A percentile compares a stretch with the other conserved stretches of the same genome.
Conservation (phyloP, 2,797 vertebrate species). For the Cygnus olor region DNA sequence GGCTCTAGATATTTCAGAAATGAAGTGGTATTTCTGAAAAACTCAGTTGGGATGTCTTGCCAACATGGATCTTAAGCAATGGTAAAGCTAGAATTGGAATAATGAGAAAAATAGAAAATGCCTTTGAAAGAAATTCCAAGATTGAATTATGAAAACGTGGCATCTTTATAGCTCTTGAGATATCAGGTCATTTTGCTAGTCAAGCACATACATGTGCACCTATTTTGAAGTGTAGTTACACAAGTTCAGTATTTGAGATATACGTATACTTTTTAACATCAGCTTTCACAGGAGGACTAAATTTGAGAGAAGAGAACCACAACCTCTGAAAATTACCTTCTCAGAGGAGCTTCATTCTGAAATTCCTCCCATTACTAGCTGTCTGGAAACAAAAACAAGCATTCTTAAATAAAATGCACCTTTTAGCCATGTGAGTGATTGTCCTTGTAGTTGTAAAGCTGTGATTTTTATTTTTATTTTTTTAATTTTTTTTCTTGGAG, state of each 20-base stretch:
- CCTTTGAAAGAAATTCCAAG: background rate
- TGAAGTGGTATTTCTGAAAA: background rate
- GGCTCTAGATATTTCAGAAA: background rate
- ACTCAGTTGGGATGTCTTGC: background rate
- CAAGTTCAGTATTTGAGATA: background rate
- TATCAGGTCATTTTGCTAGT: background rate
- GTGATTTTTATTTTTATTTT: background rate
- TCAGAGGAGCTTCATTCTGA: background rate
- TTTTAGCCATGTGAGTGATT: background rate
- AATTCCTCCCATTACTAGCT: slow-evolving; percentile 3
- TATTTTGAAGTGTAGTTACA: slow-evolving; percentile 9
- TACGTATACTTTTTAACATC: background rate
- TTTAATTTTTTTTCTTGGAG: background rate
- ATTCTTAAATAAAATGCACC: background rate
- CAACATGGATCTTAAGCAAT: background rate
- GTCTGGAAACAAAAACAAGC: background rate
- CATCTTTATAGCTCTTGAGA: background rate
- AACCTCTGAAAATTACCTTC: slow-evolving; percentile 22
- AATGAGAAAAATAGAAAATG: background rate
- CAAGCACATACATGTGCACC: background rate
- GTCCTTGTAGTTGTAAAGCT: background rate
- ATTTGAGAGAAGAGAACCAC: background rate
- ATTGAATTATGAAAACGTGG: background rate
- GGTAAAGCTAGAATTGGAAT: background rate
- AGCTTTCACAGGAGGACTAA: background rate